Percentiles rank a stretch among this genome's conserved stretches.
Conservation (phyloP, 2,888 invertebrate species). For the Dolomedes plantarius region DNA sequence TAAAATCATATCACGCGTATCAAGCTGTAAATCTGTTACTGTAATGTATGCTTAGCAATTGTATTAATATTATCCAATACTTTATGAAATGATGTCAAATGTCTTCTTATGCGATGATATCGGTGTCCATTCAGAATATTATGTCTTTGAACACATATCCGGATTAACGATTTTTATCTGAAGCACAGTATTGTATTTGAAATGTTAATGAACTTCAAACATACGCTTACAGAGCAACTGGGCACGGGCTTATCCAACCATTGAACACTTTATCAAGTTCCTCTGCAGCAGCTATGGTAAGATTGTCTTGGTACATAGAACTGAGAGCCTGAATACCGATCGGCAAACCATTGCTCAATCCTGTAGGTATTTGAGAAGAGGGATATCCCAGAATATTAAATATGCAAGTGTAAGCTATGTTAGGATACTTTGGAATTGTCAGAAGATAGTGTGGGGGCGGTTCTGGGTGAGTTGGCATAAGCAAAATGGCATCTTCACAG, state of each 20-base stretch:
- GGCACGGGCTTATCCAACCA: conserved; percentile 49
- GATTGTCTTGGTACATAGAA: conserved; percentile 36
- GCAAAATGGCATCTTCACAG: conserved; percentile 82
- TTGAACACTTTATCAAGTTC: conserved; percentile 48
- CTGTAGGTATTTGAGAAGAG: conserved; percentile 89
- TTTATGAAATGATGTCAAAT: too few species aligned
- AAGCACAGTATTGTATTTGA: too few species aligned
- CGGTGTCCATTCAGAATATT: too few species aligned
- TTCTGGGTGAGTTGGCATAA: conserved; percentile 49
- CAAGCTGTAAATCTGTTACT: too few species aligned
- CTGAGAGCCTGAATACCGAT: conserved; percentile 84
- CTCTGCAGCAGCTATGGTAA: conserved; percentile 27
- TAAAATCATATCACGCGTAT: too few species aligned
- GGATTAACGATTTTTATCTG: too few species aligned
- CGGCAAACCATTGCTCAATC: conserved; percentile 84
- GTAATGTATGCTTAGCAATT: too few species aligned
- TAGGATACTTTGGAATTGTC: conserved; percentile 84
- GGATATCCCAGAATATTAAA: conserved; percentile 92
- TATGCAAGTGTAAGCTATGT: conserved; percentile 90
- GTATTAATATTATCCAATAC: too few species aligned
- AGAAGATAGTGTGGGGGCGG: conserved; percentile 45
- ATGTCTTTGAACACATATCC: too few species aligned
- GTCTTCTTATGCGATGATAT: too few species aligned
- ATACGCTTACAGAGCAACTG: conserved; percentile 1
- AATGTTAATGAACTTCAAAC: too few species aligned